phyloP scores from a whole-genome alignment of 2,797 vertebrate genomes.

The Spea hammondii region DNA sequence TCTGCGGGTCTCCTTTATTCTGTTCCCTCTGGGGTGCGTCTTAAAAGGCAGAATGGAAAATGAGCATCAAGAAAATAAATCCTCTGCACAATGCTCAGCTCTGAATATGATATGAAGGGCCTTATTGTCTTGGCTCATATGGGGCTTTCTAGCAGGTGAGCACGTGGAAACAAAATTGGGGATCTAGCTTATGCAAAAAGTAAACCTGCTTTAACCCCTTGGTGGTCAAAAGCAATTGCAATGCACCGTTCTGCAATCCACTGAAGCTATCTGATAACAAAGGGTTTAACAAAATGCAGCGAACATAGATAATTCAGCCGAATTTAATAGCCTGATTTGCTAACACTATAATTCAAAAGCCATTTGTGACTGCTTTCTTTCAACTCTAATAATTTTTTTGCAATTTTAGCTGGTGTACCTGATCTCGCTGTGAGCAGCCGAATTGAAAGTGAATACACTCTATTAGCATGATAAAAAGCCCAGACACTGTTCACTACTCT shows the following conservation, averaged over 20 bases:
- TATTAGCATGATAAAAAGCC: conserved; percentile 33
- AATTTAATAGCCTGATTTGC: conserved; percentile 25
- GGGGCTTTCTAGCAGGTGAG: conserved; percentile 25
- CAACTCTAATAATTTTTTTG: conserved; percentile 28
- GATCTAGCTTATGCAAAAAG: conserved; percentile 22
- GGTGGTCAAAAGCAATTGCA: not conserved
- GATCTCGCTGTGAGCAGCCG: conserved; percentile 2
- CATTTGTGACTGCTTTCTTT: conserved; percentile 34
- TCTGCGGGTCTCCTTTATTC: conserved; percentile 46
- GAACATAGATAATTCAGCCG: conserved; percentile 14
- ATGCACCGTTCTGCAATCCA: conserved; percentile 11
- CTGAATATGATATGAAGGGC: conserved; percentile 49
- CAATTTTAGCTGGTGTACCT: conserved; percentile 19
- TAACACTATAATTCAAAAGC: conserved; percentile 34
- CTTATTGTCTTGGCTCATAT: conserved; percentile 31
- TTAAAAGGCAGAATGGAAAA: conserved; percentile 52
- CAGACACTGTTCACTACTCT: not conserved
- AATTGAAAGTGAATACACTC: conserved; percentile 11
- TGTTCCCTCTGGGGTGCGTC: conserved; percentile 46
- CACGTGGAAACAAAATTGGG: conserved; percentile 27
- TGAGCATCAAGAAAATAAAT: conserved; percentile 44
- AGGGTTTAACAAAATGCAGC: conserved; percentile 20
- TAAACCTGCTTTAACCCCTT: conserved; percentile 30
- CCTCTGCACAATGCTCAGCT: conserved; percentile 34
- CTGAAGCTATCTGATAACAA: conserved; percentile 5